These are phyloP conservation scores for Adelges cooleyi DNA, from an alignment of 1,140 invertebrate genomes.

Conservation along the genomic window DNA sequence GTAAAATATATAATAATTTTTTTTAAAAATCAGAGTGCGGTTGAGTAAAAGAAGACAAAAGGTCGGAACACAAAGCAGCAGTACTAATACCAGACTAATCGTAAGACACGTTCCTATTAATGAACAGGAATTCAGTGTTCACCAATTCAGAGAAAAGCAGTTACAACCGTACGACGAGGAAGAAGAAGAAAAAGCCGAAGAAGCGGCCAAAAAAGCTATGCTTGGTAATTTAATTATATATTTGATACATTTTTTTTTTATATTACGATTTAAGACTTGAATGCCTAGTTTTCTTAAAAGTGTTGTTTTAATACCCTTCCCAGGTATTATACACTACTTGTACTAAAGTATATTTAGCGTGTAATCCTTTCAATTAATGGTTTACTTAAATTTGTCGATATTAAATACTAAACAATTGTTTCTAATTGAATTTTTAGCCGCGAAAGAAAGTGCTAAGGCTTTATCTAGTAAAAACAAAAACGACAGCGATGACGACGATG, in stretches of 20 bases:
- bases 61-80: constrained; percentile 53
- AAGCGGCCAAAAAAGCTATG: constrained; percentile 33
- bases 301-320: no score
- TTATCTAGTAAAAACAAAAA: neutral
- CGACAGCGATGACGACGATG: constrained; percentile 17
- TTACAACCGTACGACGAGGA: constrained; percentile 70
- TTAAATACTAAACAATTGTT: neutral
- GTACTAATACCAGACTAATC: constrained; percentile 66
- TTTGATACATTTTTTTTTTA: no score
- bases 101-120: constrained; percentile 85
- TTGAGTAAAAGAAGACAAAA: constrained; percentile 80
- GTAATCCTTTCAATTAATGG: no score
- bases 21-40: constrained; percentile 52
- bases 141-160: constrained; percentile 72
- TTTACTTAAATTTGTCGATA: no score
- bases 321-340: no score
- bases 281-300: no score
- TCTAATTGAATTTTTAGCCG: neutral
- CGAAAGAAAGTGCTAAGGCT: constrained; percentile 24
- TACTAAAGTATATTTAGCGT: no score
- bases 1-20: neutral
- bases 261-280: no score
- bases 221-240: neutral
- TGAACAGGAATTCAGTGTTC: constrained; percentile 72
- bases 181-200: constrained; percentile 55